Base-by-base conservation (phyloP, 2,888 invertebrate genomes). In the Drosophila basisetae region DNA sequence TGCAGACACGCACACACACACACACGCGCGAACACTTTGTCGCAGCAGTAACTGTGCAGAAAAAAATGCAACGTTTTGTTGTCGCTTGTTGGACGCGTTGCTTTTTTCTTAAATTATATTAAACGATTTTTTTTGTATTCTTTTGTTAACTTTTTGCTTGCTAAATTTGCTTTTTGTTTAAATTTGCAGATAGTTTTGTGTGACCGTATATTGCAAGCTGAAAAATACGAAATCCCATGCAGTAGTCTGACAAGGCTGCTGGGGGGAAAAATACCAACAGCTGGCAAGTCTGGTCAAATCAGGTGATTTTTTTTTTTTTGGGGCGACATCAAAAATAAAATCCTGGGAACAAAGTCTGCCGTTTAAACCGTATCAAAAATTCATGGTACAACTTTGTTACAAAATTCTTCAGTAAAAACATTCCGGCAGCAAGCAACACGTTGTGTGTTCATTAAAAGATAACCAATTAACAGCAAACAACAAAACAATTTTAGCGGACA, bases 401-500 rank as follows among this genome's bases (percentile, higher is more conserved):
- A 73, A 85, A 85, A 88, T 88, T 85, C 59, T 35, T 70, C 76
- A 85, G 89, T 83, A 66, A 71, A 71, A 76, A 74, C 66, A 77
- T 78, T 83, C 89, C 86, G 89, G 89, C 89, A 85, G 89, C 83
- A 66, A 76, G 80, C 80, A 70, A 78, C 80, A 78, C 83, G 75
- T 83, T 71, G 80, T 82, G 89, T 77, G 83, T 56, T 68, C 52
- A 63, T 10, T 65, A 55, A 62, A 71, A 67, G 47, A 68, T 65
- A 71, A 66, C 68, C 53, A 68, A 79, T 71, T 28, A 68, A 66
- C 73, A 70, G 53, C 55, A 73, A 68, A 56, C 59, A 66, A 72
- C 63, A 64, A 53, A 25, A 25, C 7, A 13, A 30, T 47, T 37
- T 55, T 71, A 62, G 75, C 59, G 75, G 75, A 75, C 65, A 76